Base-by-base conservation (phyloP, 2,888 invertebrate genomes). In the Microctonus aethiopoides region DNA sequence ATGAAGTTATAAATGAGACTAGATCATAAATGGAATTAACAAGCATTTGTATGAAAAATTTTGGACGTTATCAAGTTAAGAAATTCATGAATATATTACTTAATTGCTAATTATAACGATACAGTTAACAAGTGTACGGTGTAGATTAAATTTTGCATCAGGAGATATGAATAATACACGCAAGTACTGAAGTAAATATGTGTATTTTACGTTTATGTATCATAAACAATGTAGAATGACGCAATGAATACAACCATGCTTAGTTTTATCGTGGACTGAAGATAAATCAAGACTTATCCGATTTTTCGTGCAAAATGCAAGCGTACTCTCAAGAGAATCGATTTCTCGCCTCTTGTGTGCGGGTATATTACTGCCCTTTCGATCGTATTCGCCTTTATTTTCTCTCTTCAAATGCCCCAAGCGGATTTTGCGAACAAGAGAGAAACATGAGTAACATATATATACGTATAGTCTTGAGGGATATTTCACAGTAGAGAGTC, bases 251-350 rank as follows among this genome's bases (percentile, higher is more conserved):
- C n/a, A 57, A 32, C 51, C 29, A 46, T 51, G 16, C 51, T 29
- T 46, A 63, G 34, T 26, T 63, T 63, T 63, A 63, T 63, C 62
- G 32, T 63, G 46, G 16, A 16, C 16, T 36, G 16, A 29, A 22
- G 61, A 68, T 68, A 68, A 68, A 68, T 68, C 68, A 68, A 22
- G 68, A 67, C 39, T 68, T 68, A 68, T 68, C 52, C 54, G 52
- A 68, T 62, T 68, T 68, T 62, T 68, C 54, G n/a, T 39, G 36
- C 16, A 62, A 52, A 54, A 11, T 59, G 57, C 59, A 52, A 51
- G 46, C 16, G n/a, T 16, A 46, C 46, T 46, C 52, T 10, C 32
- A 13, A 57, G 61, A 54, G 41, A 68, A 68, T 68, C 62, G 68
- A 68, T 68, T 68, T 68, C 62, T 62, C 62, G 68, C 62, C 62